Percentiles rank a stretch among this genome's conserved stretches.
Conservation (phyloP, 2,797 vertebrate genomes). For the Enteromius viviparus region DNA sequence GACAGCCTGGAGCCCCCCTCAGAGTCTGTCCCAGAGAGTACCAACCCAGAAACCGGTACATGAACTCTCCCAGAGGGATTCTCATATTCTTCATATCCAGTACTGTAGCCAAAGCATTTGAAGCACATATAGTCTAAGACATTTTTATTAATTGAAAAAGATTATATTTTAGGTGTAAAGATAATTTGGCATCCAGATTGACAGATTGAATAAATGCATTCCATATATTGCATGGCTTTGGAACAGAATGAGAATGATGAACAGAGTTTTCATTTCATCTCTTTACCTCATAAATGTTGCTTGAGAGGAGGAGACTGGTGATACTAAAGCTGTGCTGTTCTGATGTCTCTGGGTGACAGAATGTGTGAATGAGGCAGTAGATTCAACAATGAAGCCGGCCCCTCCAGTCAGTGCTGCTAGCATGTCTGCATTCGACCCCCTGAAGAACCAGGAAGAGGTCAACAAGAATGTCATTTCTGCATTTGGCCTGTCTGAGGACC, state of each 20-base stretch:
- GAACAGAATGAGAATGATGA: background rate
- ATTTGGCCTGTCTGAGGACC: constrained; percentile 95
- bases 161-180: background rate
- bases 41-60: constrained; percentile 85
- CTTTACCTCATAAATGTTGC: background rate
- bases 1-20: constrained; percentile 93
- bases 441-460: constrained; percentile 98
- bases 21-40: constrained; percentile 85
- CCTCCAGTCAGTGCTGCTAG: constrained; percentile 96
- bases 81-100: background rate
- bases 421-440: constrained; percentile 98
- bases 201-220: background rate
- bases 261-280: background rate
- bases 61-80: background rate
- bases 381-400: constrained; percentile 84
- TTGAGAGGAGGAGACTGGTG: background rate
- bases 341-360: constrained; percentile 64
- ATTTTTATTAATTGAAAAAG: background rate
- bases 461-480: constrained; percentile 99
- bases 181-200: background rate
- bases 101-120: constrained; percentile 17
- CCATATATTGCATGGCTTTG: background rate
- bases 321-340: background rate
- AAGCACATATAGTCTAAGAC: background rate
- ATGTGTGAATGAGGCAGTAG: constrained; percentile 82